A percentile compares a stretch with the other conserved stretches of the same genome.
phyloP scores from a whole-genome alignment of 2,113 vertebrate genomes.

The Pterophyllum scalare region DNA sequence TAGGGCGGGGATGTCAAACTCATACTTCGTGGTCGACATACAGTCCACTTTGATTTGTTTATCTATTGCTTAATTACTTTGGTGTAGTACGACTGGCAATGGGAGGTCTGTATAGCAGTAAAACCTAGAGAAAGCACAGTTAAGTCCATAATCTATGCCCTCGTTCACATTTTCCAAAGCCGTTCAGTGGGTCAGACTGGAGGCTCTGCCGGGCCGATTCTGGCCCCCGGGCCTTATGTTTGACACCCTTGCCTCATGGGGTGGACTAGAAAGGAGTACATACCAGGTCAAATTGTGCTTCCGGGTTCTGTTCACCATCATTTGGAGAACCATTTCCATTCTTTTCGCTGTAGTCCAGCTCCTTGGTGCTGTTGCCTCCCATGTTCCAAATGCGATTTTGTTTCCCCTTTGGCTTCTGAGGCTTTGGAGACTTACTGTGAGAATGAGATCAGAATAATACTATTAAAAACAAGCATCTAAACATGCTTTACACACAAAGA shows the following conservation, averaged over 20 bases:
- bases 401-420: constrained; percentile 88
- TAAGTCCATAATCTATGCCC: too few relatives aligned
- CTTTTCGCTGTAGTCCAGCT: constrained; percentile 90
- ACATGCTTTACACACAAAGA: neutral
- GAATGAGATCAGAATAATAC: neutral
- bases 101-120: too few relatives aligned
- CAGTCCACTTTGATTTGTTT: too few relatives aligned
- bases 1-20: too few relatives aligned
- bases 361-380: constrained; percentile 84
- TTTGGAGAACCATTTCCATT: constrained; percentile 63
- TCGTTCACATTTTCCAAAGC: too few relatives aligned
- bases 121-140: too few relatives aligned
- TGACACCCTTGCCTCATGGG: neutral
- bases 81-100: too few relatives aligned
- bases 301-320: constrained; percentile 65
- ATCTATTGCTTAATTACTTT: too few relatives aligned
- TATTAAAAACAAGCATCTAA: neutral
- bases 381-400: constrained; percentile 90
- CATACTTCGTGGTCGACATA: too few relatives aligned
- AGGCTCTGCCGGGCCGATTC: too few relatives aligned
- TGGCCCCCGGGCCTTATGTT: too few relatives aligned
- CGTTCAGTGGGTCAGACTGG: too few relatives aligned
- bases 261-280: neutral
- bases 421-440: constrained; percentile 88
- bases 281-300: constrained; percentile 71